Base-by-base conservation (phyloP, 2,888 invertebrate species). In the Elegia similella region DNA sequence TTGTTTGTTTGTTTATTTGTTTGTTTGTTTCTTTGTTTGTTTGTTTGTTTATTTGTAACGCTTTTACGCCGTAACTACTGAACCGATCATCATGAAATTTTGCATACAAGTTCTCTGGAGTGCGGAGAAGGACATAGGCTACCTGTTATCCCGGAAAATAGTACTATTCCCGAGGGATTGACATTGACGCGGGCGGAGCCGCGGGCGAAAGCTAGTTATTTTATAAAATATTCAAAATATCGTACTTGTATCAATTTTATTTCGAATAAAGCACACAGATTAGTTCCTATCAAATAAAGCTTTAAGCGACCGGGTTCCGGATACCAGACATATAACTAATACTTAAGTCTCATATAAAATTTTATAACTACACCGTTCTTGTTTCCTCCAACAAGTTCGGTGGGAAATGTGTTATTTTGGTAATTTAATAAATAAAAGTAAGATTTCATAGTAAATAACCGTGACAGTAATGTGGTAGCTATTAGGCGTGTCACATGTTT, bases 371-470 rank as follows among this genome's bases (percentile, higher is more conserved):
- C 10, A 43, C 15, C 29, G 47, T 29, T 47, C 7, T 12, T n/a
- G 7, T 29, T 54, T 29, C 29, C 8, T 15, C 29, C 10, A 43
- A 43, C 43, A 30, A 43, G 50, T 56, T 56, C n/a, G 8, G 17
- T 42, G 30, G 32, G 42, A 54, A 54, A 43, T 38, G 42, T 55
- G 32, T 34, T 55, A 38, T n/a, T 50, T 54, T 8, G 46, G 42
- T 46, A n/a, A 30, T 52, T 47, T 57, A 42, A 50, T 52, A 46
- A 46, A 42, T 50, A 17, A 13, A 8, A 16, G 10, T 50, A 34
- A 16, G 57, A 34, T n/a, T 55, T 15, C 15, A 60, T 64, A 8
- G 32, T 15, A 16, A 46, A 46, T 46, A 7, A 12, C 46, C 12
- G 17, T 47, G 47, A 30, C 13, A 47, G 29, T 30, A 13, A 15